Conservation (phyloP, 2,888 invertebrate species). For the Physocephala rufipes region DNA sequence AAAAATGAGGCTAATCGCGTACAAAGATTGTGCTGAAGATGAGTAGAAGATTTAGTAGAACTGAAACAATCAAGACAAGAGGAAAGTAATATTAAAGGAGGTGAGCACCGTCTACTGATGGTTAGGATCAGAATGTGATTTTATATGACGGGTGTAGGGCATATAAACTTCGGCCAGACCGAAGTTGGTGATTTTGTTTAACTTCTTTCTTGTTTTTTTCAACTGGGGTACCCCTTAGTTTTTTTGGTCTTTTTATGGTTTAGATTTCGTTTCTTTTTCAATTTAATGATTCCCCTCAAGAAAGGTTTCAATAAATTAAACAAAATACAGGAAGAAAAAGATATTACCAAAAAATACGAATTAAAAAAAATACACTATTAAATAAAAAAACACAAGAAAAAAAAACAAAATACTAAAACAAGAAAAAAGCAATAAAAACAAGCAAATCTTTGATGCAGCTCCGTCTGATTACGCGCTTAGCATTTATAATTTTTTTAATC, state of each 20-base stretch:
- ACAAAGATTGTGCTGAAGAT: too few species aligned
- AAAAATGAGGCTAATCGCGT: too few species aligned
- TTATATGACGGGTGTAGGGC: too few species aligned
- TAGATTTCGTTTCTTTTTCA: background rate
- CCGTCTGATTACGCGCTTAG: conserved; percentile 2
- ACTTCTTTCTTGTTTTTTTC: background rate
- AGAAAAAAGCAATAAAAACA: background rate
- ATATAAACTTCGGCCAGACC: too few species aligned
- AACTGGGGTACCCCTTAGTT: background rate
- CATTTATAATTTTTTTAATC: conserved; percentile 9
- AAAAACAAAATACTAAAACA: background rate
- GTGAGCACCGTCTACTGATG: too few species aligned
- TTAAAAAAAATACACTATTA: background rate
- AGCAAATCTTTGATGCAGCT: conserved; percentile 10
- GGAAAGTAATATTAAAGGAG: too few species aligned
- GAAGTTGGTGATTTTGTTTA: background rate
- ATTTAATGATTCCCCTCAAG: background rate
- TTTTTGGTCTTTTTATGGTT: background rate
- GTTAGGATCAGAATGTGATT: too few species aligned
- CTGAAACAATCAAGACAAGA: too few species aligned
- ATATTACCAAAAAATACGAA: background rate
- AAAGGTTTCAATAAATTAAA: background rate
- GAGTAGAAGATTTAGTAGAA: too few species aligned
- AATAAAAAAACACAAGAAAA: background rate
- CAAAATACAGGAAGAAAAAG: background rate